Conservation (phyloP, 1,140 invertebrate genomes). For the roundworm (Caenorhabditis elegans) region DNA sequence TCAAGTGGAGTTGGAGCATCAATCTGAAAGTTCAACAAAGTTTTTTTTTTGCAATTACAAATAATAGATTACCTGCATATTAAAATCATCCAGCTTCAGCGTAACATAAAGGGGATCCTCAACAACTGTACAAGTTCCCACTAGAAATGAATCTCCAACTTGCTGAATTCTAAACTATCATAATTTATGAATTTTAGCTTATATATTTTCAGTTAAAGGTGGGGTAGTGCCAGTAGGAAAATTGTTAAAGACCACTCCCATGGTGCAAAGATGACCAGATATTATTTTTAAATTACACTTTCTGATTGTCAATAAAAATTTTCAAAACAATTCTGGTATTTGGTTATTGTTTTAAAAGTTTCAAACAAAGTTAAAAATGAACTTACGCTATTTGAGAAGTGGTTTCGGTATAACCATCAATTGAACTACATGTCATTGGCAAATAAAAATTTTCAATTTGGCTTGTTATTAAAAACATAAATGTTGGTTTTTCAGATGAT, state of each 20-base stretch:
- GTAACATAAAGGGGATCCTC: not conserved
- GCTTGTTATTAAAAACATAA: not conserved
- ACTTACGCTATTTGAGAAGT: slow-evolving; percentile 4
- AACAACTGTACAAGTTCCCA: not conserved
- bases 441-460: slow-evolving; percentile 19
- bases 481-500: not conserved
- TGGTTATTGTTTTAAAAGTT: too few species aligned
- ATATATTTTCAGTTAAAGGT: too few species aligned
- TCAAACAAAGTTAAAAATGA: too few species aligned
- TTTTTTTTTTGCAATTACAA: too few species aligned
- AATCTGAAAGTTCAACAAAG: not conserved
- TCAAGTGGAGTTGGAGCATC: slow-evolving; percentile 5
- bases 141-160: not conserved
- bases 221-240: too few species aligned
- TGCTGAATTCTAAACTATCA: not conserved
- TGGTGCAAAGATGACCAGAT: too few species aligned
- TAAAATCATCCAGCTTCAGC: not conserved
- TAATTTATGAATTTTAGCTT: too few species aligned
- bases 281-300: too few species aligned
- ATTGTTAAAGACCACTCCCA: too few species aligned
- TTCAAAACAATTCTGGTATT: too few species aligned
- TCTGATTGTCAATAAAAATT: too few species aligned
- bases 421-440: slow-evolving; percentile 16
- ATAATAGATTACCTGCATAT: not conserved
- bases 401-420: slow-evolving; percentile 12